Percentiles rank a stretch among this genome's conserved stretches.
phyloP scores from a whole-genome alignment of 2,888 invertebrate species.

The Eremobia ochroleuca region DNA sequence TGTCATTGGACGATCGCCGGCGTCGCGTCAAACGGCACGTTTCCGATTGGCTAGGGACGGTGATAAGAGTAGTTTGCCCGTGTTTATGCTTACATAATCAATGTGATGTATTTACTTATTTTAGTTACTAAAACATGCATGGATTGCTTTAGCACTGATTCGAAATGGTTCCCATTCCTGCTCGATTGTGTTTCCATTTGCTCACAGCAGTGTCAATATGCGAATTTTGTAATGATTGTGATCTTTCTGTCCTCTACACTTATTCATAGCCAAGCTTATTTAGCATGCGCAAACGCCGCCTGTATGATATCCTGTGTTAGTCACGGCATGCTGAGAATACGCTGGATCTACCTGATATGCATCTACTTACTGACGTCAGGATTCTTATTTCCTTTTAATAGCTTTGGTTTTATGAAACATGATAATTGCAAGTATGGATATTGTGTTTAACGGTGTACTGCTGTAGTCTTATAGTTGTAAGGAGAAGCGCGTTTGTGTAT shows the following conservation, averaged over 20 bases:
- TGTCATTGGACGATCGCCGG: conserved; percentile 32
- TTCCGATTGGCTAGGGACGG: conserved; percentile 43
- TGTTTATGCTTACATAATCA: not conserved
- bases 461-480: not conserved
- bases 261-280: conserved; percentile 42
- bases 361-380: conserved; percentile 52
- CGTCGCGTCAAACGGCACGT: conserved; percentile 28
- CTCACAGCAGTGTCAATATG: not conserved
- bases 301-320: conserved; percentile 62
- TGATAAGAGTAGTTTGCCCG: conserved; percentile 1
- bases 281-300: conserved; percentile 47
- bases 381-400: conserved; percentile 43
- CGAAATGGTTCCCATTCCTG: not conserved
- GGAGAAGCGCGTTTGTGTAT: not conserved
- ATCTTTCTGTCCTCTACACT: not conserved
- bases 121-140: not conserved
- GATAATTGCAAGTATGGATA: conserved; percentile 7
- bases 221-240: not conserved
- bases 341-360: conserved; percentile 53
- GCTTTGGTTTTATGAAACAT: conserved; percentile 38
- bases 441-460: not conserved
- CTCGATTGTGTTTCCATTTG: not conserved
- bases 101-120: not conserved
- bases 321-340: conserved; percentile 63
- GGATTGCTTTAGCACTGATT: not conserved